phyloP scores from a whole-genome alignment of 2,113 vertebrate genomes.

The Phainopepla nitens region DNA sequence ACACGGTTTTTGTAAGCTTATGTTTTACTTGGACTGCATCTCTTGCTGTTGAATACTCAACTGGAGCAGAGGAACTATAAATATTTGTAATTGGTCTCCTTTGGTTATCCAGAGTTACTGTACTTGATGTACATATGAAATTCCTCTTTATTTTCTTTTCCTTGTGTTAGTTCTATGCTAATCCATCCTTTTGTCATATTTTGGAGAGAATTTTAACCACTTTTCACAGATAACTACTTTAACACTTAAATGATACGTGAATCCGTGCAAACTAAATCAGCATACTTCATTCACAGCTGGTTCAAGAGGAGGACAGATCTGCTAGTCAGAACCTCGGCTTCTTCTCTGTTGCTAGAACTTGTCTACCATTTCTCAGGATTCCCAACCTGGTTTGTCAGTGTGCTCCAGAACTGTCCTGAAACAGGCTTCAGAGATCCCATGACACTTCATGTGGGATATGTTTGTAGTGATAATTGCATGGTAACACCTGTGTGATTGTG shows the following conservation, averaged over 20 bases:
- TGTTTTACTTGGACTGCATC: not conserved
- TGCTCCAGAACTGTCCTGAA: not conserved
- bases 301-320: not conserved
- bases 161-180: not conserved
- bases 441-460: not conserved
- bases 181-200: not conserved
- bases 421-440: not conserved
- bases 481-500: not conserved
- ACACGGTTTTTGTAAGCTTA: not conserved
- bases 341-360: not conserved
- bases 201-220: not conserved
- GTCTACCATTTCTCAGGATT: not conserved
- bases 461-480: not conserved
- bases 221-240: not conserved
- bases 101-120: not conserved
- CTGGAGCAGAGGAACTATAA: not conserved
- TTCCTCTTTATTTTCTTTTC: not conserved
- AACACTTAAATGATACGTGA: not conserved
- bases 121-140: not conserved
- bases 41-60: not conserved
- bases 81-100: not conserved
- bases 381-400: not conserved
- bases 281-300: not conserved
- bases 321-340: not conserved
- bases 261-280: not conserved